Percentiles rank a stretch among this genome's conserved stretches.
These are phyloP conservation scores for Typhlomys cinereus DNA, from an alignment of 2,113 vertebrate genomes.

Conservation along the genomic window DNA sequence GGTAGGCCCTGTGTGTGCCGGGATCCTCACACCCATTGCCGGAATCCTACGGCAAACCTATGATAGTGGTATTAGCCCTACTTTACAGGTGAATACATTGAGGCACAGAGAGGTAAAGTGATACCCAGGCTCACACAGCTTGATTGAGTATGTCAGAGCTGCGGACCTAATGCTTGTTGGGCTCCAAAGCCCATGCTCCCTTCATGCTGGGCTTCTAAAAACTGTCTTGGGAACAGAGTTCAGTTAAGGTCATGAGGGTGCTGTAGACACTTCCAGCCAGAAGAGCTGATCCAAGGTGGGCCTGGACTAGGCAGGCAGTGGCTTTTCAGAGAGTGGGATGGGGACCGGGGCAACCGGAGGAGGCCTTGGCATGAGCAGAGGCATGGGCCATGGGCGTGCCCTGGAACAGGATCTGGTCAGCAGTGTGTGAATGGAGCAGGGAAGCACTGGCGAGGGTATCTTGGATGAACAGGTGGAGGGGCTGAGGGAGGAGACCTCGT, in stretches of 20 bases:
- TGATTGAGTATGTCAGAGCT: background rate
- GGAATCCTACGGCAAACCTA: background rate
- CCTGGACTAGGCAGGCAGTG: background rate
- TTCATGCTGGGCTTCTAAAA: background rate
- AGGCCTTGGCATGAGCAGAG: background rate
- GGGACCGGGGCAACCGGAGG: background rate
- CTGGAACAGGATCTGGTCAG: background rate
- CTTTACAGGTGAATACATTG: background rate
- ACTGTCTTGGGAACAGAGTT: background rate
- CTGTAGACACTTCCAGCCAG: background rate
- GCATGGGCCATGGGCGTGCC: rapidly evolving
- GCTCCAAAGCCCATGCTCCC: background rate
- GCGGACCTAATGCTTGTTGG: background rate
- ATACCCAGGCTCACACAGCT: background rate
- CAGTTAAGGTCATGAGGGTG: background rate
- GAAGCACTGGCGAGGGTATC: too few relatives aligned
- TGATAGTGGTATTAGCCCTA: background rate
- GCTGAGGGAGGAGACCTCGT: background rate
- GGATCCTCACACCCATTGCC: background rate
- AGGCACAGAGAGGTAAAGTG: background rate
- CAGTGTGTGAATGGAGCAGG: background rate
- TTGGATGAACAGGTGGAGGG: background rate
- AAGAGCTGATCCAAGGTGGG: background rate
- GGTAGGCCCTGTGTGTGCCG: background rate
- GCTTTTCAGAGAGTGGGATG: background rate